Percentiles rank a stretch among this genome's conserved stretches.
phyloP scores from a whole-genome alignment of 2,888 invertebrate species.

The Chrysopilus asiliformis region DNA sequence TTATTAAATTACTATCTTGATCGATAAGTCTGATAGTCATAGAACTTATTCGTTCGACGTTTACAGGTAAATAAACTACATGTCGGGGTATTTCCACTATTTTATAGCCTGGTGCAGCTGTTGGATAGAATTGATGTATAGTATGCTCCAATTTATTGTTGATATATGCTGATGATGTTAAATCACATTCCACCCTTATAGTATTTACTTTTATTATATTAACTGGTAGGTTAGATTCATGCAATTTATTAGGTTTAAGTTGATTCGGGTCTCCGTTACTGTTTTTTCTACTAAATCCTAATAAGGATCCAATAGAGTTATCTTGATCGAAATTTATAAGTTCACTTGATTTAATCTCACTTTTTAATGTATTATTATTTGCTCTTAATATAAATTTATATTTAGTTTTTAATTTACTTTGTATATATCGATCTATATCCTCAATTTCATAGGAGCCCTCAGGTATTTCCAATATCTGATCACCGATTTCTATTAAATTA shows the following conservation, averaged over 20 bases:
- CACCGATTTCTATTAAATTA: slow-evolving; percentile 21
- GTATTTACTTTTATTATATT: too few species aligned
- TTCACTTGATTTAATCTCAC: slow-evolving; percentile 7
- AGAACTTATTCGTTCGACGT: slow-evolving; percentile 17
- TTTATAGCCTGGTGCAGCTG: slow-evolving; percentile 25
- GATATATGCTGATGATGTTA: too few species aligned
- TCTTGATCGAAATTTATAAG: slow-evolving; percentile 7
- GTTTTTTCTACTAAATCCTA: slow-evolving; percentile 12
- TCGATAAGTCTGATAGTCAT: slow-evolving; percentile 23
- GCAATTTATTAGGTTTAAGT: slow-evolving; percentile 11
- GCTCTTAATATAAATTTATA: too few species aligned
- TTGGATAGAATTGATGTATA: too few species aligned
- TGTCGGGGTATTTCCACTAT: slow-evolving; percentile 24
- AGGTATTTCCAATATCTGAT: too few species aligned
- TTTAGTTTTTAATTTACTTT: too few species aligned
- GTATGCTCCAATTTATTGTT: too few species aligned
- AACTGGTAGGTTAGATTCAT: slow-evolving; percentile 22
- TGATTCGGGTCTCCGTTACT: too few species aligned
- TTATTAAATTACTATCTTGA: slow-evolving; percentile 22
- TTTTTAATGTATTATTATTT: too few species aligned
- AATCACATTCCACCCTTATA: too few species aligned
- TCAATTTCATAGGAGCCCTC: slow-evolving; percentile 25
- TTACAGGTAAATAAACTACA: too few species aligned
- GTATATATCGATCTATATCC: slow-evolving; percentile 21
- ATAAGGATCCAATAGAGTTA: too few species aligned